Conservation (phyloP, 2,797 vertebrate genomes). For the Tachyglossus aculeatus region DNA sequence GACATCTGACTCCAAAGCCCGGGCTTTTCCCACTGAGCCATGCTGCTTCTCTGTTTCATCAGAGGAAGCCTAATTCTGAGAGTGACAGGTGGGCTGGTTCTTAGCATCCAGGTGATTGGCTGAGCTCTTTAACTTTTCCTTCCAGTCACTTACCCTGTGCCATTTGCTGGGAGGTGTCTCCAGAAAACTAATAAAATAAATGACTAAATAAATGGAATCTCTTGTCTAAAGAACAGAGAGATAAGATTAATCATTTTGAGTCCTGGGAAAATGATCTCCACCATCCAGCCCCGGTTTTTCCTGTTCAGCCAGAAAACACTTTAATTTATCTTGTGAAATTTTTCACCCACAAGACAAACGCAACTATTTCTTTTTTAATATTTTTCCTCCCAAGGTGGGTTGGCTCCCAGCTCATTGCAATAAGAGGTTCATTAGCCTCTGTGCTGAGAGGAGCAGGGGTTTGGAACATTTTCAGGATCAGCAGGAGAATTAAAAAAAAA, state of each 20-base stretch:
- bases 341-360: conserved; percentile 38
- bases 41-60: background rate
- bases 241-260: conserved; percentile 64
- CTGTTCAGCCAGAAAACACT: conserved; percentile 59
- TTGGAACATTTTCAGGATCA: conserved; percentile 64
- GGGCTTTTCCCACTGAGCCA: background rate
- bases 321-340: conserved; percentile 66
- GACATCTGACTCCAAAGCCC: too few relatives aligned
- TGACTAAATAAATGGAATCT: conserved; percentile 59
- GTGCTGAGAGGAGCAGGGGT: conserved; percentile 26
- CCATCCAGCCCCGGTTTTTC: conserved; percentile 36
- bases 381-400: conserved; percentile 64
- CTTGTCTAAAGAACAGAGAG: conserved; percentile 56
- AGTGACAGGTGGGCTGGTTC: background rate
- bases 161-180: background rate
- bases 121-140: background rate
- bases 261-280: conserved; percentile 59
- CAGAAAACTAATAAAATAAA: conserved; percentile 61
- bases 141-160: background rate
- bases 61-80: background rate
- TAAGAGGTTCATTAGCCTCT: conserved; percentile 66
- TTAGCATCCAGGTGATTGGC: too few relatives aligned
- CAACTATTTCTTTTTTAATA: conserved; percentile 55
- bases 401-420: conserved; percentile 63
- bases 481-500: conserved; percentile 62